Percentiles rank a stretch among this genome's conserved stretches.
Evolutionary conservation across 2,888 invertebrate species (phyloP).

Genomic region (Sarcophaga carnaria): DNA sequence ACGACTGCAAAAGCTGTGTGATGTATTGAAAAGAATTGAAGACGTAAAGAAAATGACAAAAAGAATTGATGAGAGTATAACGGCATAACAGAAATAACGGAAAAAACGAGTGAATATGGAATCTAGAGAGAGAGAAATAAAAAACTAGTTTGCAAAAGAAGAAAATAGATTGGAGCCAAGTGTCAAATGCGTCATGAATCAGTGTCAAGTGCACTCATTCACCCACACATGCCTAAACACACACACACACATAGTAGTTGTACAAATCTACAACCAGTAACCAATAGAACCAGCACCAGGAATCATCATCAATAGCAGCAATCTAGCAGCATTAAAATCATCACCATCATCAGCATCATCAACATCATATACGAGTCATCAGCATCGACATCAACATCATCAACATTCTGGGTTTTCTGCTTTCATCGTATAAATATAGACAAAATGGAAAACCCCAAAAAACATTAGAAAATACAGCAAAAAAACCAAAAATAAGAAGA

Average conservation of each 20-base stretch:
- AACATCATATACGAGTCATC: slow-evolving; percentile 15
- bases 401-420: background rate
- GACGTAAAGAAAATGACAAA: slow-evolving; percentile 18
- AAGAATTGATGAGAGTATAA: slow-evolving; percentile 41
- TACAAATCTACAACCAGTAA: slow-evolving; percentile 37
- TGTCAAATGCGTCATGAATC: slow-evolving; percentile 69
- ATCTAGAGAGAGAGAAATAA: background rate
- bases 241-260: slow-evolving; percentile 7
- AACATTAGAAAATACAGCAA: slow-evolving; percentile 5
- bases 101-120: background rate
- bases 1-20: background rate
- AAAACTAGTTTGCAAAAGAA: slow-evolving; percentile 18
- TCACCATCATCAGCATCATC: slow-evolving; percentile 38
- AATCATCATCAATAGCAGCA: slow-evolving; percentile 38
- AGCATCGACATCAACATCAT: background rate
- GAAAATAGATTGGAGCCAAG: slow-evolving; percentile 64
- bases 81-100: slow-evolving; percentile 26
- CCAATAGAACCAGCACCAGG: slow-evolving; percentile 30
- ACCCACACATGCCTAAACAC: slow-evolving; percentile 41
- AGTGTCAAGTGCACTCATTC: slow-evolving; percentile 67
- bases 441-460: background rate
- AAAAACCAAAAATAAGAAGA: slow-evolving; percentile 34
- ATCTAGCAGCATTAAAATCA: slow-evolving; percentile 10
- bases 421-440: background rate
- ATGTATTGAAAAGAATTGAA: background rate